A percentile compares a stretch with the other conserved stretches of the same genome.
Conservation (phyloP, 2,888 invertebrate genomes). For the Amphipyra tragopoginis region DNA sequence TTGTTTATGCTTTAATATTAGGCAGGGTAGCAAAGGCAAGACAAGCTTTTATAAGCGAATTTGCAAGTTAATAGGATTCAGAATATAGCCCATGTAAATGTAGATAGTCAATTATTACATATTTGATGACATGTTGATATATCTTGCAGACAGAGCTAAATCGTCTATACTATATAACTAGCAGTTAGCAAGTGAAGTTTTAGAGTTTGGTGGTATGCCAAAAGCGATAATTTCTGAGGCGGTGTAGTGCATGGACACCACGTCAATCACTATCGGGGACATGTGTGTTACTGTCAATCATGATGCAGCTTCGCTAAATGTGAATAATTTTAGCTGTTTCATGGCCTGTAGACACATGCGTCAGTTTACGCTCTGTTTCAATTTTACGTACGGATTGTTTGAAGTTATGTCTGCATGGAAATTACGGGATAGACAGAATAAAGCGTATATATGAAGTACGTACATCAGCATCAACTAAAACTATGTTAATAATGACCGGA, state of each 20-base stretch:
- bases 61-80: neutral
- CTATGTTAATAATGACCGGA: too few relatives aligned
- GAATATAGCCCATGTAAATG: too few relatives aligned
- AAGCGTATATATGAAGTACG: too few relatives aligned
- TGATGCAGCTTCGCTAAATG: slow-evolving; percentile 48
- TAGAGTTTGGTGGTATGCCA: slow-evolving; percentile 75
- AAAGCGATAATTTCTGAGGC: slow-evolving; percentile 76
- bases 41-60: slow-evolving; percentile 7
- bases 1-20: slow-evolving; percentile 1
- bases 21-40: neutral
- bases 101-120: too few relatives aligned
- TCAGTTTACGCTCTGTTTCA: slow-evolving; percentile 25
- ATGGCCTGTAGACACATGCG: slow-evolving; percentile 18
- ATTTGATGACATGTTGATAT: neutral
- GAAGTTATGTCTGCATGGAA: neutral
- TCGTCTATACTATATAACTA: slow-evolving; percentile 16
- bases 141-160: slow-evolving; percentile 18
- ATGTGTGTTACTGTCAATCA: slow-evolving; percentile 62
- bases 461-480: too few relatives aligned
- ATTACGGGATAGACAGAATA: neutral
- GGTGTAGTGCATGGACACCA: slow-evolving; percentile 63
- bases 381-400: slow-evolving; percentile 17
- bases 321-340: slow-evolving; percentile 45
- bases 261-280: slow-evolving; percentile 69
- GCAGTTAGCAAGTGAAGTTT: slow-evolving; percentile 52